Percentiles rank a stretch among this genome's conserved stretches.
These are phyloP conservation scores for Drosophila santomea DNA, from an alignment of 1,140 invertebrate species.

Conservation along the genomic window DNA sequence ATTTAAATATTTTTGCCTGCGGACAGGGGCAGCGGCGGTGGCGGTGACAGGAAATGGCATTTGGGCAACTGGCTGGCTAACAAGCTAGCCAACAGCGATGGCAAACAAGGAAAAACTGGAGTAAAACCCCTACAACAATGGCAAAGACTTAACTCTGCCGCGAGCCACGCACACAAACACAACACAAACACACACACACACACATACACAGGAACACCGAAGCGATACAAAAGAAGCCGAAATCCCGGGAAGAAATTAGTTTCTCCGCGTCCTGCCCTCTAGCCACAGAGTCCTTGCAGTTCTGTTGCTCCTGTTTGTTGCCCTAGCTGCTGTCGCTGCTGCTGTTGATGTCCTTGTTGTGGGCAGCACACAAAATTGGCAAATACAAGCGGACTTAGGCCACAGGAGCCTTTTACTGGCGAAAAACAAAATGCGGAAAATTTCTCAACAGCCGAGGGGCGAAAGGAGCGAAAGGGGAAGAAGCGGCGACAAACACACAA, in stretches of 20 bases:
- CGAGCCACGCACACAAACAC: conserved; percentile 60
- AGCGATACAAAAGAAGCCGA: conserved; percentile 53
- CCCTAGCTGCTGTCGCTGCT: conserved; percentile 5
- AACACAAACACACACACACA: conserved; percentile 21
- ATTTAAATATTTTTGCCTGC: conserved; percentile 69
- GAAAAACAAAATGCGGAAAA: conserved; percentile 47
- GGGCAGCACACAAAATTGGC: conserved; percentile 53
- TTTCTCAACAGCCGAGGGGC: conserved; percentile 19
- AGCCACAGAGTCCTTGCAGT: conserved; percentile 38
- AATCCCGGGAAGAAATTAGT: conserved; percentile 76
- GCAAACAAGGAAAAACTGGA: conserved; percentile 56
- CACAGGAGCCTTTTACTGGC: conserved; percentile 15
- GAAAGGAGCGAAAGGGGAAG: conserved; percentile 4
- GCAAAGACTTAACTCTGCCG: conserved; percentile 74
- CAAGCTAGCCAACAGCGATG: conserved; percentile 54
- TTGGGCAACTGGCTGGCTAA: conserved; percentile 68
- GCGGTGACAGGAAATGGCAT: conserved; percentile 68
- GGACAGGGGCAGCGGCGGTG: conserved; percentile 16
- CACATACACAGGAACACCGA: conserved; percentile 13
- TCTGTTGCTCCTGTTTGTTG: conserved; percentile 16
- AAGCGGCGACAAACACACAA: conserved; percentile 31
- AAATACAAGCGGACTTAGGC: conserved; percentile 44
- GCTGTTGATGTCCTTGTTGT: conserved; percentile 36
- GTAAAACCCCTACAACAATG: conserved; percentile 53
- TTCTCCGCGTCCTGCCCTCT: conserved; percentile 45